Conservation (phyloP, 1,140 invertebrate genomes). For the Caenorhabditis elegans region DNA sequence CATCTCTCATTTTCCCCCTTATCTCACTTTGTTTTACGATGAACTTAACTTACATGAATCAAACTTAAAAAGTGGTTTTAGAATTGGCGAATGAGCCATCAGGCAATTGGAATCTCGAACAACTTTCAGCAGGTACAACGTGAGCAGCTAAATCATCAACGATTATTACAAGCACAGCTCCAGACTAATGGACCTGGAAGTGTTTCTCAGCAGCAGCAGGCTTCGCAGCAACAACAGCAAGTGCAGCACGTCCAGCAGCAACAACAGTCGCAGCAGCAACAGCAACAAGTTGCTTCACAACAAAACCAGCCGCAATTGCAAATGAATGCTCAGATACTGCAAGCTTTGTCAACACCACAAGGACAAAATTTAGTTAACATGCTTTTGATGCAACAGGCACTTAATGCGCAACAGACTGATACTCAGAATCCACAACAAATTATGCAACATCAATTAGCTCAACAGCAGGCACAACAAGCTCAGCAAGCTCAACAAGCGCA, state of each 20-base stretch:
- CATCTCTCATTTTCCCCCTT: too few species aligned
- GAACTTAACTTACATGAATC: too few species aligned
- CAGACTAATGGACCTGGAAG: conserved; percentile 17
- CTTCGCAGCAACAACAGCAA: background rate
- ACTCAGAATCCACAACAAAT: background rate
- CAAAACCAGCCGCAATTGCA: background rate
- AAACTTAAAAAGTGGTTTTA: too few species aligned
- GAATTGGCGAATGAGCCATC: too few species aligned
- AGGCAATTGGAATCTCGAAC: background rate
- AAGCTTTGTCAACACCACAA: conserved; percentile 4
- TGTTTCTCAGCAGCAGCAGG: background rate
- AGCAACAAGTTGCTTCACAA: background rate
- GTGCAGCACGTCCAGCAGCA: background rate
- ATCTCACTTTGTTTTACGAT: too few species aligned
- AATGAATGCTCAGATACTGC: background rate
- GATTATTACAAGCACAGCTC: background rate
- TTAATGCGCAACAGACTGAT: background rate
- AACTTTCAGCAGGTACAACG: background rate
- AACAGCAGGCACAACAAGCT: background rate
- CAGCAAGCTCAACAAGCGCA: background rate
- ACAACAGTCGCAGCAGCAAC: conserved; percentile 14
- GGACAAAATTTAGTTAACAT: background rate
- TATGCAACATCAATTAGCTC: background rate
- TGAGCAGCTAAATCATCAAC: conserved; percentile 3
- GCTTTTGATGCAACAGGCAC: background rate